Conservation (phyloP, 2,888 invertebrate species). For the Synergus itoensis region DNA sequence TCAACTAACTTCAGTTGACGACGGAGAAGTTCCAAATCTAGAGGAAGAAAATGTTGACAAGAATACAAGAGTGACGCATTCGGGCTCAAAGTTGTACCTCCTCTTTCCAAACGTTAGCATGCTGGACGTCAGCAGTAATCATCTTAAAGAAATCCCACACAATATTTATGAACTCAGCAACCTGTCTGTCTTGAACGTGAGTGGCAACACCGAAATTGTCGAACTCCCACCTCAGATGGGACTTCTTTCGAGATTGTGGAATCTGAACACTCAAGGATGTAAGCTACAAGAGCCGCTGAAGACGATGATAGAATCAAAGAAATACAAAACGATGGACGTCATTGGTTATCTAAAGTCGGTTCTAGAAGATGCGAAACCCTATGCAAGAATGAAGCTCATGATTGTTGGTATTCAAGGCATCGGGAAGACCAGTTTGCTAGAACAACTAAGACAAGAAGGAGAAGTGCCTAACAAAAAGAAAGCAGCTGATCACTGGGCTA, state of each 20-base stretch:
- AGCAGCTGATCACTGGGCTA: conserved; percentile 92
- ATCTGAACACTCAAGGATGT: conserved; percentile 95
- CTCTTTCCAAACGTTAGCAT: conserved; percentile 96
- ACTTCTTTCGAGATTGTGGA: conserved; percentile 95
- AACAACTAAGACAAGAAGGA: conserved; percentile 93
- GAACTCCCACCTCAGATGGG: conserved; percentile 98
- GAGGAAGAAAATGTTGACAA: conserved; percentile 79
- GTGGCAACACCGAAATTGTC: conserved; percentile 89
- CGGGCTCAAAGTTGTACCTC: conserved; percentile 78
- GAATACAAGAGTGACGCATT: conserved; percentile 64
- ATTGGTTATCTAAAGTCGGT: conserved; percentile 95
- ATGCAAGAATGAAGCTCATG: conserved; percentile 97
- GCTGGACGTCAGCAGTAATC: conserved; percentile 96
- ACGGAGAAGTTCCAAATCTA: conserved; percentile 82
- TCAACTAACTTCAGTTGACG: conserved; percentile 82
- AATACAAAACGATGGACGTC: conserved; percentile 96
- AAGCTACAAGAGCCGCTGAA: conserved; percentile 91
- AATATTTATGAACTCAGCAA: conserved; percentile 91
- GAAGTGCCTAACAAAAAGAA: conserved; percentile 85
- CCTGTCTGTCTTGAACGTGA: conserved; percentile 96
- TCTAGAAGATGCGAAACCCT: conserved; percentile 93
- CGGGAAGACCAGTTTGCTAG: conserved; percentile 92
- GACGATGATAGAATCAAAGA: conserved; percentile 94
- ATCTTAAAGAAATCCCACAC: conserved; percentile 87
- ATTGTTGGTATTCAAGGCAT: conserved; percentile 94